These are phyloP conservation scores for Paracentrotus lividus DNA, from an alignment of 53 echinoderm and acorn worm genomes.

Conservation along the genomic window DNA sequence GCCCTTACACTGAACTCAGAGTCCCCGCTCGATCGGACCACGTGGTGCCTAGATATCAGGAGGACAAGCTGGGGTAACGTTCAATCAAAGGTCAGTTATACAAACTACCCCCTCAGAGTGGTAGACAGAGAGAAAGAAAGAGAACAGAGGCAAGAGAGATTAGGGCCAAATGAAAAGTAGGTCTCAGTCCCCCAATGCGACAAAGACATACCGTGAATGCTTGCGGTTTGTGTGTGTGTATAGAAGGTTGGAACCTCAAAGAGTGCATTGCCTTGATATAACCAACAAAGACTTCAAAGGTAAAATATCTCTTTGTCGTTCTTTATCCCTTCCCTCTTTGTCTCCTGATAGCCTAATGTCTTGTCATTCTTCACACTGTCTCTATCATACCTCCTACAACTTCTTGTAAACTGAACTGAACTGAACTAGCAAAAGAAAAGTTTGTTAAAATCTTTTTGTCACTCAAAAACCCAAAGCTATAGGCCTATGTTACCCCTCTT, in stretches of 20 bases:
- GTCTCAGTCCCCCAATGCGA: constrained; percentile 27
- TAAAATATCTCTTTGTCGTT: constrained; percentile 25
- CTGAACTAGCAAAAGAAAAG: not conserved
- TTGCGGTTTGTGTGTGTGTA: constrained; percentile 6
- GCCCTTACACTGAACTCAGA: constrained; percentile 42
- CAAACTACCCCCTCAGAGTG: constrained; percentile 8
- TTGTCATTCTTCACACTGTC: not conserved
- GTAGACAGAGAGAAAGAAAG: constrained; percentile 21
- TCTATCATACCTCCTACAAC: not conserved
- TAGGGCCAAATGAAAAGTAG: constrained; percentile 43
- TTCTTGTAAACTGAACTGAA: not conserved
- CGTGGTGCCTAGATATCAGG: constrained; percentile 35
- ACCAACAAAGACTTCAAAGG: constrained; percentile 46
- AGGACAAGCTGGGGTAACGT: not conserved
- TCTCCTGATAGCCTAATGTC: not conserved
- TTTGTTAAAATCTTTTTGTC: not conserved
- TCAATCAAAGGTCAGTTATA: constrained; percentile 32
- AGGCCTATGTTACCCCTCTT: not conserved
- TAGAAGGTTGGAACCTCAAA: not conserved
- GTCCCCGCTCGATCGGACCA: constrained; percentile 23
- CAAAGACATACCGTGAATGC: constrained; percentile 59
- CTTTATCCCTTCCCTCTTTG: constrained; percentile 32
- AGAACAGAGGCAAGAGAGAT: constrained; percentile 1
- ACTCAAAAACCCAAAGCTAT: not conserved
- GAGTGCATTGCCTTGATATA: constrained; percentile 58